A percentile compares a stretch with the other conserved stretches of the same genome.
These are phyloP conservation scores for Halocaridina rubra DNA, from an alignment of 2,888 invertebrate species.

Conservation along the genomic window DNA sequence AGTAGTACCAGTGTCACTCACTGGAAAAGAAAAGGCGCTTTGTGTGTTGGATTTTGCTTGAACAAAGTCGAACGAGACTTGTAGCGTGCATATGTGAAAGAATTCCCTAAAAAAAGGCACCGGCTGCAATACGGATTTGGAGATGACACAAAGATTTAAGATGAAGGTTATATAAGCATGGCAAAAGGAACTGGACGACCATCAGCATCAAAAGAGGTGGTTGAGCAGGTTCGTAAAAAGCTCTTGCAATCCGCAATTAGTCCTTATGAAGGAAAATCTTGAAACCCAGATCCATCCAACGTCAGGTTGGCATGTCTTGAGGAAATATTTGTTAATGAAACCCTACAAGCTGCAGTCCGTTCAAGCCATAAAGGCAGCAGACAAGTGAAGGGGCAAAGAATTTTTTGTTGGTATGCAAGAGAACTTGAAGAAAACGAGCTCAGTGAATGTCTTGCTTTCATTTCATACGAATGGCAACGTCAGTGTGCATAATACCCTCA, in stretches of 20 bases:
- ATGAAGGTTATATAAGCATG: neutral
- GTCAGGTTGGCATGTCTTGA: neutral
- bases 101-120: neutral
- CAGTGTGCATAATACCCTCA: no score
- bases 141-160: neutral
- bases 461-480: no score
- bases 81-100: neutral
- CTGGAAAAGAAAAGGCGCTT: neutral
- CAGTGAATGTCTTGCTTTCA: no score
- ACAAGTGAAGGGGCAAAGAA: no score
- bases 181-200: neutral
- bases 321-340: no score
- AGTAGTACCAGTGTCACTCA: no score
- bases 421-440: no score
- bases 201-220: neutral
- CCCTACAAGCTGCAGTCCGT: no score
- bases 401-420: no score
- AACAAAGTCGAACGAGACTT: neutral
- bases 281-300: conserved; percentile 2
- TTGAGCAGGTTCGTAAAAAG: neutral
- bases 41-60: neutral
- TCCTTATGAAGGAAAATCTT: neutral
- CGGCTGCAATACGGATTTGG: conserved; percentile 3
- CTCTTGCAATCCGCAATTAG: neutral
- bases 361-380: no score